Percentiles rank a stretch among this genome's conserved stretches.
phyloP scores from a whole-genome alignment of 2,888 invertebrate genomes.

The Morpho deidamia region DNA sequence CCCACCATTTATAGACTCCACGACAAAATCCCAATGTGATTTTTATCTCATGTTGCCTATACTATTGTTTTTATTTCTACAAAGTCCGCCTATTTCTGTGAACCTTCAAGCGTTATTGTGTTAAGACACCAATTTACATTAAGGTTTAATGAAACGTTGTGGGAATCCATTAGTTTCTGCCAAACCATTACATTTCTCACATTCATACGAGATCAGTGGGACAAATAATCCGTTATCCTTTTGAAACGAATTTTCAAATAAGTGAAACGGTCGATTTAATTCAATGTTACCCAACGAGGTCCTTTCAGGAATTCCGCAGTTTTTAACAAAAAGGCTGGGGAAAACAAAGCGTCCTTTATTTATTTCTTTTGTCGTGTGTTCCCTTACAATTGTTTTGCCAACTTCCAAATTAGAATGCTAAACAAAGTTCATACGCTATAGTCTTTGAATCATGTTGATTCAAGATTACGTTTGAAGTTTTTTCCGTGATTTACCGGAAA shows the following conservation, averaged over 20 bases:
- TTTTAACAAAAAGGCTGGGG: slow-evolving; percentile 19
- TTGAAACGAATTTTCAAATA: slow-evolving; percentile 16
- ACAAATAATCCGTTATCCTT: slow-evolving; percentile 8
- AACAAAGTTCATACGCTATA: slow-evolving; percentile 3
- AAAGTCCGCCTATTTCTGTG: too few relatives aligned
- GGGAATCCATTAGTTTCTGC: neutral
- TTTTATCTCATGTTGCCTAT: too few relatives aligned
- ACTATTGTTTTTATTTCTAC: too few relatives aligned
- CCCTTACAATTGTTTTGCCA: slow-evolving; percentile 36
- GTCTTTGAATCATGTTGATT: too few relatives aligned
- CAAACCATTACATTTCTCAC: slow-evolving; percentile 6
- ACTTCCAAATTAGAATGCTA: slow-evolving; percentile 17
- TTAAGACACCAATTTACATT: neutral
- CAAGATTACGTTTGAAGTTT: too few relatives aligned
- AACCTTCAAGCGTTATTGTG: neutral
- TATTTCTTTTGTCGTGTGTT: slow-evolving; percentile 20
- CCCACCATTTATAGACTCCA: too few relatives aligned
- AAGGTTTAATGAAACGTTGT: neutral
- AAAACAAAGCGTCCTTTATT: slow-evolving; percentile 46
- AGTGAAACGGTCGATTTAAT: slow-evolving; percentile 39
- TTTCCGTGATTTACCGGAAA: too few relatives aligned
- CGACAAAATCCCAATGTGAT: too few relatives aligned
- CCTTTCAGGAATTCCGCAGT: slow-evolving; percentile 22
- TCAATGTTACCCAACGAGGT: slow-evolving; percentile 32
- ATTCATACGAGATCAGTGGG: neutral